A percentile compares a stretch with the other conserved stretches of the same genome.
phyloP scores from a whole-genome alignment of 2,888 invertebrate genomes.

The Meliscaeva auricollis region DNA sequence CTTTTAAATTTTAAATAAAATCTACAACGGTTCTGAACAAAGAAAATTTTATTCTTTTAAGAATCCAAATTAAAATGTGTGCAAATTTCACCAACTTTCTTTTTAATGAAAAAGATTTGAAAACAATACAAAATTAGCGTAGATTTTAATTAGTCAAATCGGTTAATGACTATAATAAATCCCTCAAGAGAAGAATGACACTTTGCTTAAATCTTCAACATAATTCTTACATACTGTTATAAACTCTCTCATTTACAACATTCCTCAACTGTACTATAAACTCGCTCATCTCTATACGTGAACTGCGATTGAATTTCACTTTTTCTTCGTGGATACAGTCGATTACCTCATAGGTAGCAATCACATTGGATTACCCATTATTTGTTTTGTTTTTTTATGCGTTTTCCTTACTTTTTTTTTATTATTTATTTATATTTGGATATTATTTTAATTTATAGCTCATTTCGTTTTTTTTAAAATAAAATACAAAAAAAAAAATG shows the following conservation, averaged over 20 bases:
- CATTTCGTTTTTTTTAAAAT: too few relatives aligned
- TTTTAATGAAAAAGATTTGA: too few relatives aligned
- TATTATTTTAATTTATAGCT: not conserved
- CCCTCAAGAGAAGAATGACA: too few relatives aligned
- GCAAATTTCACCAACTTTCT: too few relatives aligned
- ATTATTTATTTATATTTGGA: constrained; percentile 2
- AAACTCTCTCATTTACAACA: not conserved
- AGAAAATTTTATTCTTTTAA: too few relatives aligned
- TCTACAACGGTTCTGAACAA: too few relatives aligned
- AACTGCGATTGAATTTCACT: constrained; percentile 46
- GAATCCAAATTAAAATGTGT: too few relatives aligned
- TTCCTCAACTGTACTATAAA: not conserved
- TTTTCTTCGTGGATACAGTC: constrained; percentile 19
- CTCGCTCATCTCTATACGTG: constrained; percentile 1
- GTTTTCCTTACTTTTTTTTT: constrained; percentile 13
- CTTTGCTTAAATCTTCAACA: too few relatives aligned
- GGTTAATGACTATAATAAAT: too few relatives aligned
- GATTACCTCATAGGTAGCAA: constrained; percentile 36
- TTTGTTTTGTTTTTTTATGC: constrained; percentile 33
- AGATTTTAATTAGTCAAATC: too few relatives aligned
- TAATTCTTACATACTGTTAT: not conserved
- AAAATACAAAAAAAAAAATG: not conserved
- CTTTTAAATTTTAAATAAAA: too few relatives aligned
- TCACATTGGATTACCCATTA: constrained; percentile 15
- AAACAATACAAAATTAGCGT: too few relatives aligned